A percentile compares a stretch with the other conserved stretches of the same genome.
phyloP scores from a whole-genome alignment of 2,888 invertebrate genomes.

The Encarsia formosa region DNA sequence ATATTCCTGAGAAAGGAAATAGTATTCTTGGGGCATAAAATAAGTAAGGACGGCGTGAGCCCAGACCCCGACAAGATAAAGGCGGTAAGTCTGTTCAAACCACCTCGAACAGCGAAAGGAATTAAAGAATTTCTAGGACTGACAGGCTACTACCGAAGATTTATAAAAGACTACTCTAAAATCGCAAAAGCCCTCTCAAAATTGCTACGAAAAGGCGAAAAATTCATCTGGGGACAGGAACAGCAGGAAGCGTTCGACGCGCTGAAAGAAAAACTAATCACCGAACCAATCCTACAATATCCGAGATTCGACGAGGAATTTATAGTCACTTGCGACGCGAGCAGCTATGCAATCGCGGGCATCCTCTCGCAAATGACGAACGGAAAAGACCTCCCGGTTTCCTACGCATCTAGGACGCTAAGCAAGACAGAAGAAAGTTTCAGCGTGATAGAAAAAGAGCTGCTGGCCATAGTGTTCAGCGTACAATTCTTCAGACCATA shows the following conservation, averaged over 20 bases:
- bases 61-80: neutral
- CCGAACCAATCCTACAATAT: conserved; percentile 20
- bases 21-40: neutral
- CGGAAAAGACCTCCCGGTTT: conserved; percentile 17
- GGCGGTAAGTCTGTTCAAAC: neutral
- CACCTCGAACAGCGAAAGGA: neutral
- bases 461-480: conserved; percentile 12
- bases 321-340: conserved; percentile 26
- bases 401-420: conserved; percentile 20
- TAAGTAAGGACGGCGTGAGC: neutral
- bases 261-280: conserved; percentile 13
- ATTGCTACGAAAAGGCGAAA: conserved; percentile 13
- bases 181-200: conserved; percentile 22
- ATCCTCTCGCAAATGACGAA: conserved; percentile 14
- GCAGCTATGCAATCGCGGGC: conserved; percentile 8
- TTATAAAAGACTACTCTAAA: conserved; percentile 12
- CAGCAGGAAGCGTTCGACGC: conserved; percentile 14
- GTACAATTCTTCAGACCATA: neutral
- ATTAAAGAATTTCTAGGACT: conserved; percentile 1
- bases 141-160: neutral
- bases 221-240: conserved; percentile 7
- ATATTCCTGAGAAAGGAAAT: conserved; percentile 1
- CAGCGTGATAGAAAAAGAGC: conserved; percentile 20
- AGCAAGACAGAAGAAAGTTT: conserved; percentile 17
- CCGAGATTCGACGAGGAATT: conserved; percentile 23